A percentile compares a stretch with the other conserved stretches of the same genome.
Evolutionary conservation across 1,140 invertebrate species (phyloP).

Genomic region (Atta cephalotes): DNA sequence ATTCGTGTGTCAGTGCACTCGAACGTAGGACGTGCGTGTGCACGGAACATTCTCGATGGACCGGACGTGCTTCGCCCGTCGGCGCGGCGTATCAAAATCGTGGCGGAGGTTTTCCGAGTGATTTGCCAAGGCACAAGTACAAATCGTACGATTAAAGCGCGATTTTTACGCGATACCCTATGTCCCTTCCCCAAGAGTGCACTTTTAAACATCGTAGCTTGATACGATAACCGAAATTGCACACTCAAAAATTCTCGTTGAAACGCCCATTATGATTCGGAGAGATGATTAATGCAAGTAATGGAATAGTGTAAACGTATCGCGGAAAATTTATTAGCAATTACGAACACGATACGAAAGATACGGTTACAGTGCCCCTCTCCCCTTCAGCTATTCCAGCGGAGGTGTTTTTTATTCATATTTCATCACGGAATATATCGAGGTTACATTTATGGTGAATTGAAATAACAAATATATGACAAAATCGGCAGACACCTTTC

Average conservation of each 20-base stretch:
- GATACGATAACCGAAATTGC: constrained; percentile 20
- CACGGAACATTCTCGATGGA: constrained; percentile 3
- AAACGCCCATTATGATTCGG: not conserved
- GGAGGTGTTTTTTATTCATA: constrained; percentile 16
- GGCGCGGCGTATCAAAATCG: constrained; percentile 4
- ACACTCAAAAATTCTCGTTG: not conserved
- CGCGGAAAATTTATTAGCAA: constrained; percentile 25
- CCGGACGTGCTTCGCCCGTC: not conserved
- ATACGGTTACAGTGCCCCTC: not conserved
- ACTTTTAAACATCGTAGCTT: constrained; percentile 33
- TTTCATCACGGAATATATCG: not conserved
- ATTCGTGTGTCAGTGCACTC: constrained; percentile 17
- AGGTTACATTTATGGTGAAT: constrained; percentile 15
- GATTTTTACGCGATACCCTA: constrained; percentile 23
- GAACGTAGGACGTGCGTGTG: constrained; percentile 19
- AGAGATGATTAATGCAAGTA: constrained; percentile 21
- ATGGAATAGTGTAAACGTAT: constrained; percentile 27
- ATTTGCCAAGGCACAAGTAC: constrained; percentile 24
- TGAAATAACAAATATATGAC: not conserved
- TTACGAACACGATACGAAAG: not conserved
- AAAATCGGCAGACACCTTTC: constrained; percentile 4
- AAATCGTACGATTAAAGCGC: constrained; percentile 11
- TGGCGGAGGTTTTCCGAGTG: constrained; percentile 7
- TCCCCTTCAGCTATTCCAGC: not conserved
- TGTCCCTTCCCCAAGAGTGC: not conserved